These are phyloP conservation scores for Horisme vitalbata DNA, from an alignment of 2,888 invertebrate species.

Conservation along the genomic window DNA sequence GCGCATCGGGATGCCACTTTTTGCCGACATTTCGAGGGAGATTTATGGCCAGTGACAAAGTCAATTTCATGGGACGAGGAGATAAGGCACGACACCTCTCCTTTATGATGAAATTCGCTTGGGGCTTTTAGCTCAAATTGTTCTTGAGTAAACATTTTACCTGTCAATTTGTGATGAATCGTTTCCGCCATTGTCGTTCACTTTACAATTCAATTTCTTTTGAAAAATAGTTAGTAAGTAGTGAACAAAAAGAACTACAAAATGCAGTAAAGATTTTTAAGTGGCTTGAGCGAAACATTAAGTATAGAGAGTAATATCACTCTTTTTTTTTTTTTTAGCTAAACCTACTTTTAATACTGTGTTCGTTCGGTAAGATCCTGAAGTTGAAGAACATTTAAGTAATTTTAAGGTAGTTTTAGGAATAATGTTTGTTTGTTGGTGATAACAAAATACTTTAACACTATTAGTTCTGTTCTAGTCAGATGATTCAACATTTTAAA, in stretches of 20 bases:
- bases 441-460: too few species aligned
- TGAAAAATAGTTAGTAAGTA: slow-evolving; percentile 39
- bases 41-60: slow-evolving; percentile 80
- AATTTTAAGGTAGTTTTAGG: too few species aligned
- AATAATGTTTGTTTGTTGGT: too few species aligned
- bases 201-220: slow-evolving; percentile 70
- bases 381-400: too few species aligned
- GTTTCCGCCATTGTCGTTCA: slow-evolving; percentile 55
- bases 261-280: slow-evolving; percentile 23
- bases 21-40: slow-evolving; percentile 62
- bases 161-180: slow-evolving; percentile 76
- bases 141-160: slow-evolving; percentile 74
- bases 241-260: slow-evolving; percentile 34
- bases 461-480: too few species aligned
- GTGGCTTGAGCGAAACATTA: slow-evolving; percentile 20
- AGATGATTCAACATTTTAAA: too few species aligned
- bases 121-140: slow-evolving; percentile 75
- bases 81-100: slow-evolving; percentile 60
- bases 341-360: too few species aligned
- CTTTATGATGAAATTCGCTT: slow-evolving; percentile 68
- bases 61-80: slow-evolving; percentile 72
- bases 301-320: slow-evolving; percentile 1
- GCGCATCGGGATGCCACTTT: slow-evolving; percentile 60
- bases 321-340: too few species aligned
- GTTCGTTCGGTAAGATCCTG: too few species aligned